Evolutionary conservation across 1,140 invertebrate genomes (phyloP), one percentile per base, ranked within the genome.

Genomic region (Drosophila biarmipes): DNA sequence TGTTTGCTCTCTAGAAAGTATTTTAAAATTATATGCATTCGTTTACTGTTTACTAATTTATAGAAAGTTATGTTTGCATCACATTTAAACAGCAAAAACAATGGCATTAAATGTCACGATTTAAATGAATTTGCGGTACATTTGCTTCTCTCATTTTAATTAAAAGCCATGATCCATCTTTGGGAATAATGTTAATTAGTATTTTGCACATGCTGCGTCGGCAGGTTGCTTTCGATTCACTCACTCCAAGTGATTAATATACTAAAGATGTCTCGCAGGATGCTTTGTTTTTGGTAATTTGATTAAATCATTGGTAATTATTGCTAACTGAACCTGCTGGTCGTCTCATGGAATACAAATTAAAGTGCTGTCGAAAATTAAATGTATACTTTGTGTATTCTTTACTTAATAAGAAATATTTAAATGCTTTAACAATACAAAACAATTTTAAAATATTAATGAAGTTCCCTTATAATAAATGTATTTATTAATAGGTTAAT

Each of bases 101-200:
- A 6, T 0, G 3, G 29, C 8, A 10, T 38, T 42, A 42, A 10
- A 42, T 19, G 15, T 3, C 38, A 43, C 11, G 12, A 43, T 5
- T 19, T 21, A 2, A 12, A 21, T 21, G 4, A 21, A 43, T 43
- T 14, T 48, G 7, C 4, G 24, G 3, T 19, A 11, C 4, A 43
- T 46, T 4, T n/a, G 45, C 4, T 27, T 27, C 31, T 31, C 8
- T 15, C 7, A 17, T 27, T 15, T 19, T 34, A 34, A 51, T 52
- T 52, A 21, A 52, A 21, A 52, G 17, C 14, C 31, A 8, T 6
- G 21, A 8, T 31, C 35, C 31, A 19, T 52, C 49, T 21, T 19
- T n/a, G 17, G 7, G 6, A 35, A 52, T 35, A 35, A 52, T 52
- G 12, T 52, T 35, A 52, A 52, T 52, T 52, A 52, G 49, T 14